A percentile compares a stretch with the other conserved stretches of the same genome.
Evolutionary conservation across 2,888 invertebrate species (phyloP).

Genomic region (Macropis europaea): DNA sequence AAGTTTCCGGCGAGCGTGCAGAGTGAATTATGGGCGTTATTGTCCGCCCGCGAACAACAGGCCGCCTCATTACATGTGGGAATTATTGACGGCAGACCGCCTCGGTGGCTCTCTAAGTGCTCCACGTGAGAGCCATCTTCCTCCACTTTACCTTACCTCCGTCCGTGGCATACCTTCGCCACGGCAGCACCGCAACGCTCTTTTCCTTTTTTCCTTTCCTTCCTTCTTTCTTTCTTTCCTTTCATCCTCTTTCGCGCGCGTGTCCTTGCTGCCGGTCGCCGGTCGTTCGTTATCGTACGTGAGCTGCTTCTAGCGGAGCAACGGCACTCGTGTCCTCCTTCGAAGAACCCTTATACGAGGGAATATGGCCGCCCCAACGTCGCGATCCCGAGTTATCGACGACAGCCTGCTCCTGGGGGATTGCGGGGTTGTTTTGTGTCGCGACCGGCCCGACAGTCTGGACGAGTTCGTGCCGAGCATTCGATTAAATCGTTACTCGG

Average conservation of each 20-base stretch:
- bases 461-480: background rate
- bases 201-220: background rate
- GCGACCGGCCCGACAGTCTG: background rate
- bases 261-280: slow-evolving; percentile 5
- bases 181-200: background rate
- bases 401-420: slow-evolving; percentile 2
- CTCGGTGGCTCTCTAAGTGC: slow-evolving; percentile 53
- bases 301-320: slow-evolving; percentile 37
- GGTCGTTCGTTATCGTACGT: slow-evolving; percentile 38
- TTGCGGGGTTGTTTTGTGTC: slow-evolving; percentile 10
- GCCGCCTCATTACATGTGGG: slow-evolving; percentile 71
- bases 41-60: slow-evolving; percentile 72
- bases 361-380: slow-evolving; percentile 38
- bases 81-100: slow-evolving; percentile 69
- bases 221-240: background rate
- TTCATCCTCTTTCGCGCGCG: slow-evolving; percentile 6
- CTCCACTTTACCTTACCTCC: slow-evolving; percentile 47
- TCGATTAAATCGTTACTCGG: slow-evolving; percentile 4
- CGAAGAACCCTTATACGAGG: slow-evolving; percentile 28
- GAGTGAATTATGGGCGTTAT: slow-evolving; percentile 72
- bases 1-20: slow-evolving; percentile 60
- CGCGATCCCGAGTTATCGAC: slow-evolving; percentile 52
- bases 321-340: slow-evolving; percentile 9
- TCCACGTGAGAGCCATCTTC: slow-evolving; percentile 37
- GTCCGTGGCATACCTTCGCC: slow-evolving; percentile 16